Percentiles rank a stretch among this genome's conserved stretches.
Evolutionary conservation across 2,888 invertebrate genomes (phyloP).

Genomic region (Geotrupes spiniger): DNA sequence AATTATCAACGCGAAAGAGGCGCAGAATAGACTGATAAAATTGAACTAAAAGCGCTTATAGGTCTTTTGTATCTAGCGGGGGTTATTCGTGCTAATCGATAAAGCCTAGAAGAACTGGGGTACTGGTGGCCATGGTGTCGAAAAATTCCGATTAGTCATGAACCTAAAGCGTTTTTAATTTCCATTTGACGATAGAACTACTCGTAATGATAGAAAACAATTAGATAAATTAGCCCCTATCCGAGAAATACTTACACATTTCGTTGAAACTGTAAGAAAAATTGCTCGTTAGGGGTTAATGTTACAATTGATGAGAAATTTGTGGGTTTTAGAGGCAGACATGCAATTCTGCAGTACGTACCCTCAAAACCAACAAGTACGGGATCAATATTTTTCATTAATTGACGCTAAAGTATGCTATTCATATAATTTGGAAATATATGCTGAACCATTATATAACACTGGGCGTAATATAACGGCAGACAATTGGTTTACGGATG

Average conservation of each 20-base stretch:
- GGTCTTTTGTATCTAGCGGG: conserved; percentile 34
- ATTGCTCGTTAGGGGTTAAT: conserved; percentile 29
- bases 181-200: conserved; percentile 29
- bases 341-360: conserved; percentile 36
- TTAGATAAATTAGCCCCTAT: conserved; percentile 29
- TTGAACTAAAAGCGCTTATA: conserved; percentile 33
- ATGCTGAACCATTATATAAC: conserved; percentile 24
- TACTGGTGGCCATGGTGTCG: conserved; percentile 28
- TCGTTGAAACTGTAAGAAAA: conserved; percentile 35
- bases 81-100: conserved; percentile 27
- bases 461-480: conserved; percentile 28
- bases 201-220: conserved; percentile 22
- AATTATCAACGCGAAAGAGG: too few species aligned
- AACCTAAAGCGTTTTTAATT: conserved; percentile 31
- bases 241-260: conserved; percentile 32
- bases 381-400: conserved; percentile 33
- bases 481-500: conserved; percentile 26
- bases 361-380: conserved; percentile 35
- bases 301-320: conserved; percentile 35
- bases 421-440: conserved; percentile 32
- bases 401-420: conserved; percentile 32
- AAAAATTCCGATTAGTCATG: conserved; percentile 34
- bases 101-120: conserved; percentile 31
- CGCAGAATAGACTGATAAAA: conserved; percentile 25
- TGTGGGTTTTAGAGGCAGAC: conserved; percentile 32